A percentile compares a stretch with the other conserved stretches of the same genome.
Conservation (phyloP, 2,888 invertebrate genomes). For the Chirona hameri region DNA sequence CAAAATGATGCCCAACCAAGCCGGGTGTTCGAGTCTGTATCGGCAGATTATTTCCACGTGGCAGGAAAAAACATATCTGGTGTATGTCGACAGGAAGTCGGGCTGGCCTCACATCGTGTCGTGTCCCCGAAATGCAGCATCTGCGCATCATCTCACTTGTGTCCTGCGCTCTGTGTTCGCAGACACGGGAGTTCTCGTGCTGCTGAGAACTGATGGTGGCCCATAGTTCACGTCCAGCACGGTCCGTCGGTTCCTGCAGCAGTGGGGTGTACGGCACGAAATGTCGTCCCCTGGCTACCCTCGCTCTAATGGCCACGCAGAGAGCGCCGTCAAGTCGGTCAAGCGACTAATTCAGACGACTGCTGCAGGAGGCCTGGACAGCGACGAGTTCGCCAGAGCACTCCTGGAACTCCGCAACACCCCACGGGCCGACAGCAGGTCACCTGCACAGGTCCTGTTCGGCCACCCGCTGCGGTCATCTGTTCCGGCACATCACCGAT, state of each 20-base stretch:
- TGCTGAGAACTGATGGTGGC: no score
- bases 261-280: conserved; percentile 29
- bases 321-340: not conserved
- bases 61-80: not conserved
- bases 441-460: no score
- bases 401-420: not conserved
- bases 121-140: conserved; percentile 1
- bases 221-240: not conserved
- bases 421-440: no score
- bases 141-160: conserved; percentile 2
- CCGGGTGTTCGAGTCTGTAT: conserved; percentile 2
- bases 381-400: not conserved
- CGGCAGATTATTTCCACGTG: no score
- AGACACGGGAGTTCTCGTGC: not conserved
- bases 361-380: not conserved
- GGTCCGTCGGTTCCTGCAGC: not conserved
- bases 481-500: conserved; percentile 10
- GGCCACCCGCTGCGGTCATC: conserved; percentile 28
- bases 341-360: not conserved
- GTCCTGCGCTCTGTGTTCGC: not conserved
- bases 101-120: conserved; percentile 28
- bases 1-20: conserved; percentile 10
- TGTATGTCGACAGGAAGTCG: conserved; percentile 31
- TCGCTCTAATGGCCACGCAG: not conserved
- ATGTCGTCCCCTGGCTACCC: not conserved